These are phyloP conservation scores for Acanthaster planci DNA, from an alignment of 35 echinoderm and acorn worm genomes.

Conservation along the genomic window DNA sequence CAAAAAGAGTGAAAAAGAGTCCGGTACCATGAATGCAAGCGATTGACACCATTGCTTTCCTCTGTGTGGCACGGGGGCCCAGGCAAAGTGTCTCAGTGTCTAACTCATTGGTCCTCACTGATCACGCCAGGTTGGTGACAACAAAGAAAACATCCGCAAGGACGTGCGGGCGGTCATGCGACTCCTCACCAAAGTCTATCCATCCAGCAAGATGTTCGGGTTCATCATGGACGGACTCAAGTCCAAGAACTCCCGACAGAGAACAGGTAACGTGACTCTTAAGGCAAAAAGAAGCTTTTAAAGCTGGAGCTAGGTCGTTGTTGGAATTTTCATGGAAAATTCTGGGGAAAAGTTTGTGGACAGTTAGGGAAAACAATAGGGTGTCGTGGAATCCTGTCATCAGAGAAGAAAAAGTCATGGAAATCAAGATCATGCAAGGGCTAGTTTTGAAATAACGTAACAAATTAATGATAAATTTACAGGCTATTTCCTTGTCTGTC, in stretches of 20 bases:
- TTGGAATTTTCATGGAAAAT: background rate
- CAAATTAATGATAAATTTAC: no score
- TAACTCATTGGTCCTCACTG: no score
- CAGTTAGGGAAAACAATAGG: background rate
- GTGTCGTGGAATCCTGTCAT: no score
- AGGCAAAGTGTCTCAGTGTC: no score
- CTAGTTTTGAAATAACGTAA: background rate
- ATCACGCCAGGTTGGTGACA: constrained; percentile 71
- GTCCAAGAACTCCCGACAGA: constrained; percentile 92
- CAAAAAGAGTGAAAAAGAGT: no score
- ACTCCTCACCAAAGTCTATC: constrained; percentile 80
- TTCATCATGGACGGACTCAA: constrained; percentile 94
- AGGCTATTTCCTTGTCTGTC: no score
- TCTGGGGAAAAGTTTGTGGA: background rate
- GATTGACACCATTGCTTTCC: no score
- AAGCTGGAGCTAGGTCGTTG: no score
- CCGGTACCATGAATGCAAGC: no score
- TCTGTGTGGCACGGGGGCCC: no score
- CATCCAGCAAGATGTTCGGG: constrained; percentile 92
- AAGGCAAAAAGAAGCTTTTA: no score
- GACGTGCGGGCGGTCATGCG: constrained; percentile 71
- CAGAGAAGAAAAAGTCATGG: no score
- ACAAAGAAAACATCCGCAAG: constrained; percentile 90
- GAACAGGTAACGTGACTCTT: constrained; percentile 65
- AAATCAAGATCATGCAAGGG: background rate